Evolutionary conservation across 37 sponge, comb jelly and placozoan species (phyloP), one percentile per base, ranked within the genome.

Genomic region (Eunapius fragilis): DNA sequence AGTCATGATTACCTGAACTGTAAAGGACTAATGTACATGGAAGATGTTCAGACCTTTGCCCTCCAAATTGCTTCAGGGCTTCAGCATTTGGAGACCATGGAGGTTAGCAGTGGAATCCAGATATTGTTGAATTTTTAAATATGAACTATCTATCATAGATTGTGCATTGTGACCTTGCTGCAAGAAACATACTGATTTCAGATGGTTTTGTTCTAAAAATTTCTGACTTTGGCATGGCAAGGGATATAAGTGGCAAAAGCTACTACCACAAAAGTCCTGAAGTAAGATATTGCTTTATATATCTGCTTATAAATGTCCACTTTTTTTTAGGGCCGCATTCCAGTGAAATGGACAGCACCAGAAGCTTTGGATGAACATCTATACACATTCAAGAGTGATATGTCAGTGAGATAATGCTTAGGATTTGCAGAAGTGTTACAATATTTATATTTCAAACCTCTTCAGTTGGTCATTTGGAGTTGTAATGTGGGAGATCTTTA

Each of bases 391-490:
- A 80, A 90, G 38, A 90, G 88, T 90, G 94, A 94, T 73, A 72
- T 94, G 94, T 94, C 75, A 84, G 93, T 92, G 17, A 81, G 32
- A 69, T 45, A 45, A 11, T 45, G 47, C 47, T 45, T 45, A n/a
- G 47, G 7, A 45, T 45, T 4, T 50, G 25, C 19, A 31, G 33
- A 10, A 82, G 17, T 28, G 14, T 3, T 50, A 13, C 70, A 25
- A 32, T 67, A 13, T 69, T 22, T n/a, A 67, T 48, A 28, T 2
- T 10, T 19, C 67, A 68, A 74, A 74, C 41, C 12, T 67, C 9
- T 68, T 35, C 80, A 94, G 94, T 6, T 94, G 94, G 94, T 90
- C 94, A 10, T 94, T 71, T 84, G 94, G 94, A 41, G 88, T 94
- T 68, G 41, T 87, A 11, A 72, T 94, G n/a, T 94, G 94, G 94